These are phyloP conservation scores for Phoxinus dragarum DNA, from an alignment of 2,797 vertebrate species.

Conservation along the genomic window DNA sequence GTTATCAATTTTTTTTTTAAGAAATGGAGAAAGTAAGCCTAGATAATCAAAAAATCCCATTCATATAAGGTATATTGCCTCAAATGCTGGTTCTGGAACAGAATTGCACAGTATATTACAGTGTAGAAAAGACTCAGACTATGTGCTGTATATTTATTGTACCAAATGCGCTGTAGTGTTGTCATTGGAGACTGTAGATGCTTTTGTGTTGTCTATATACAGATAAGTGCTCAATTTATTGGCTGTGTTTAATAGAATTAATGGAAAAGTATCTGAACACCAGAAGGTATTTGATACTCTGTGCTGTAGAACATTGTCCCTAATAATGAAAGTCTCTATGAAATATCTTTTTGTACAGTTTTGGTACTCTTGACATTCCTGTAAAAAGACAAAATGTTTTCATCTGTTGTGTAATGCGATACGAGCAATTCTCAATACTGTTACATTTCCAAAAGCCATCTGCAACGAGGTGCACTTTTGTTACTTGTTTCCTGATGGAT, in stretches of 20 bases:
- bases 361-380: slow-evolving; percentile 56
- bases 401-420: slow-evolving; percentile 54
- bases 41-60: slow-evolving; percentile 41
- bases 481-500: slow-evolving; percentile 45
- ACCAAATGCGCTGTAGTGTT: slow-evolving; percentile 39
- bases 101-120: slow-evolving; percentile 37
- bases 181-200: slow-evolving; percentile 38
- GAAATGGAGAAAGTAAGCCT: slow-evolving; percentile 33
- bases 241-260: slow-evolving; percentile 46
- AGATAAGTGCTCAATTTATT: slow-evolving; percentile 37
- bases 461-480: slow-evolving; percentile 40
- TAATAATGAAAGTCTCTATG: slow-evolving; percentile 51
- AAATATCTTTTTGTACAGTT: slow-evolving; percentile 58
- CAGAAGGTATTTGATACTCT: slow-evolving; percentile 44
- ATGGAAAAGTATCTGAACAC: slow-evolving; percentile 42
- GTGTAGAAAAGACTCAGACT: slow-evolving; percentile 35
- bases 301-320: slow-evolving; percentile 54
- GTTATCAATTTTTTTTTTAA: neutral
- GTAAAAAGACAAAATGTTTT: slow-evolving; percentile 49
- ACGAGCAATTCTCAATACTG: slow-evolving; percentile 33
- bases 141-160: slow-evolving; percentile 50
- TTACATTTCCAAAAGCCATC: slow-evolving; percentile 51
- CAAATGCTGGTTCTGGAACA: slow-evolving; percentile 24
- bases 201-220: slow-evolving; percentile 49
- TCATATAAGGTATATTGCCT: slow-evolving; percentile 3